Evolutionary conservation across 2,888 invertebrate species (phyloP), one percentile per base, ranked within the genome.

Genomic region (Eurytoma californica): DNA sequence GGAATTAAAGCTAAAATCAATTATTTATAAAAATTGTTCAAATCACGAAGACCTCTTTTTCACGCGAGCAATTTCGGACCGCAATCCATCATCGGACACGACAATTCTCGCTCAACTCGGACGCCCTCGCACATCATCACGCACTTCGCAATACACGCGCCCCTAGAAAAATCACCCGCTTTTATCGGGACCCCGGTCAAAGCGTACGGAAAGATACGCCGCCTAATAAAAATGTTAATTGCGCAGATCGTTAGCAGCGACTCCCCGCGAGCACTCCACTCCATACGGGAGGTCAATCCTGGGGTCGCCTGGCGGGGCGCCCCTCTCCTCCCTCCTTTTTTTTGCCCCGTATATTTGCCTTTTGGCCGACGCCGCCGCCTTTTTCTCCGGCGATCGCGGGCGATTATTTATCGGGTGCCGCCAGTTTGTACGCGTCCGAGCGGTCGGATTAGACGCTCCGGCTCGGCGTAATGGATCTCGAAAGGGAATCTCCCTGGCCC

Each of bases 191-290:
- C 16, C 18, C 20, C 39, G 13, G 3, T 13, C 12, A 68, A 57
- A 68, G 68, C 55, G 30, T n/a, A 66, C 47, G 24, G 28, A 81
- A 79, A 79, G 80, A 72, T 68, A 74, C 68, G 78, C n/a, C 20
- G 60, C 87, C 39, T 88, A 87, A 89, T 89, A 90, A 89, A 90
- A 90, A 90, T 89, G 88, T 90, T 90, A 89, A 90, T 90, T 88
- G 88, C 87, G 81, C 84, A 84, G 87, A 89, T 90, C 90, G 90
- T 90, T 90, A 90, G 87, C 67, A 51, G 87, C 84, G 85, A 85
- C 90, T 88, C 89, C 90, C 90, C 86, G 88, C 86, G 84, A 88
- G 81, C 86, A 9, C 9, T 84, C 85, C 83, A 84, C 87, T 86
- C 86, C 53, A 53, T 53, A 12, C 16, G n/a, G 87, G 85, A 88